Evolutionary conservation across 2,888 invertebrate species (phyloP).

Genomic region (Megaustenia siamemsis): DNA sequence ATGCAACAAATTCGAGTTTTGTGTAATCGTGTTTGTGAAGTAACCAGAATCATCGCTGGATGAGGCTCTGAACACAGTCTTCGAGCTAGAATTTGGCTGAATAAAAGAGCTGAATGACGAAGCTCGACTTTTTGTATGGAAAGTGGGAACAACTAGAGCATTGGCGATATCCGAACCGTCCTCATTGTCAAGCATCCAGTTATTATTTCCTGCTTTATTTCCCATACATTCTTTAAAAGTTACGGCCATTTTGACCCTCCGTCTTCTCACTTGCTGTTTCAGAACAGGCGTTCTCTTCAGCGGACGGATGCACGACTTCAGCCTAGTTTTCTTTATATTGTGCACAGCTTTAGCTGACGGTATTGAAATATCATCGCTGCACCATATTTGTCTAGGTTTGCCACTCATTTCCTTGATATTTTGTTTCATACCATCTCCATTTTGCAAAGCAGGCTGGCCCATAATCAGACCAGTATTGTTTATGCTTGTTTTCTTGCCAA

Average conservation of each 20-base stretch:
- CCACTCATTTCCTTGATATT: not conserved
- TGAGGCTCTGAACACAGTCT: slow-evolving; percentile 8
- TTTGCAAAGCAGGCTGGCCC: not conserved
- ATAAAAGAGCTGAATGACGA: not conserved
- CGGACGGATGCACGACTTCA: not conserved
- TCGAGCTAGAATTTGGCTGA: not conserved
- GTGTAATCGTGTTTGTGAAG: slow-evolving; percentile 16
- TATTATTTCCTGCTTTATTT: slow-evolving; percentile 28
- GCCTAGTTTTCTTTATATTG: too few species aligned
- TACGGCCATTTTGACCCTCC: too few species aligned
- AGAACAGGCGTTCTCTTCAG: not conserved
- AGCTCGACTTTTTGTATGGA: not conserved
- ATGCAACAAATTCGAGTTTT: not conserved
- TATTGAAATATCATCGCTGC: not conserved
- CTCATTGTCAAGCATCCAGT: not conserved
- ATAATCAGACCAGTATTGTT: not conserved
- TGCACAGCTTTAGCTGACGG: not conserved
- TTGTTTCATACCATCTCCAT: not conserved
- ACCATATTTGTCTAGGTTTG: not conserved
- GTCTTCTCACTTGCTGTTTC: too few species aligned
- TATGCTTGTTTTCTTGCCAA: not conserved
- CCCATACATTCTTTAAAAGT: not conserved
- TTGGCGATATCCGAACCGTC: not conserved
- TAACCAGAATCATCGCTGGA: slow-evolving; percentile 44
- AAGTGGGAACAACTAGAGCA: not conserved